These are phyloP conservation scores for Caenorhabditis japonica DNA, from an alignment of 2,888 invertebrate genomes.

Conservation along the genomic window DNA sequence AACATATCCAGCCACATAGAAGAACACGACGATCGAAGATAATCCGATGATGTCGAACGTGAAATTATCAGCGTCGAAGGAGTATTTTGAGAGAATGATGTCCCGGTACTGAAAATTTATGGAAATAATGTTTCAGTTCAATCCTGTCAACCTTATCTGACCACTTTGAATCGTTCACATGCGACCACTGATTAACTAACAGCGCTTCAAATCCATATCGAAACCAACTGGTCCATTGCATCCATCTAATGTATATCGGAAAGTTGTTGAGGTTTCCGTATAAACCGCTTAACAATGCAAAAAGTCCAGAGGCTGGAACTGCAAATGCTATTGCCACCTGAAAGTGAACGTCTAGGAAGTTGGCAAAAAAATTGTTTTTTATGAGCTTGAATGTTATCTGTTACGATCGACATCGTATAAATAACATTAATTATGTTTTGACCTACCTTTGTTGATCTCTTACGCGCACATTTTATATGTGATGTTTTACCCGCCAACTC, in stretches of 20 bases:
- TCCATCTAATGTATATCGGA: conserved; percentile 71
- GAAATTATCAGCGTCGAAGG: conserved; percentile 60
- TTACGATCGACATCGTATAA: too few relatives aligned
- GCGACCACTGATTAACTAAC: conserved; percentile 58
- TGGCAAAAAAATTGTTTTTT: too few relatives aligned
- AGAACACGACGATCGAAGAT: conserved; percentile 34
- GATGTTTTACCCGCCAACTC: too few relatives aligned
- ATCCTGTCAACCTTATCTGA: neutral
- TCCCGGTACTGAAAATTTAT: conserved; percentile 23
- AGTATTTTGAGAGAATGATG: conserved; percentile 55
- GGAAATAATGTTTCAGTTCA: too few relatives aligned
- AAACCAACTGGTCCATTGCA: conserved; percentile 61
- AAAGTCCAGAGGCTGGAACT: conserved; percentile 69
- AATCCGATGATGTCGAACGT: conserved; percentile 42
- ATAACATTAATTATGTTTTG: too few relatives aligned
- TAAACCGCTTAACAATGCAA: conserved; percentile 72
- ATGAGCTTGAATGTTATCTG: too few relatives aligned
- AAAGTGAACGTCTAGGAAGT: too few relatives aligned
- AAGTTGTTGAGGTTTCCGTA: conserved; percentile 70
- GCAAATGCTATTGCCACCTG: conserved; percentile 41
- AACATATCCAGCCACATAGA: conserved; percentile 66
- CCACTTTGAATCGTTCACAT: conserved; percentile 12
- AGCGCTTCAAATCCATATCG: conserved; percentile 79
- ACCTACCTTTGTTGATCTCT: too few relatives aligned
- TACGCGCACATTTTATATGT: too few relatives aligned